A percentile compares a stretch with the other conserved stretches of the same genome.
Conservation (phyloP, 2,797 vertebrate genomes). For the Esox lucius region DNA sequence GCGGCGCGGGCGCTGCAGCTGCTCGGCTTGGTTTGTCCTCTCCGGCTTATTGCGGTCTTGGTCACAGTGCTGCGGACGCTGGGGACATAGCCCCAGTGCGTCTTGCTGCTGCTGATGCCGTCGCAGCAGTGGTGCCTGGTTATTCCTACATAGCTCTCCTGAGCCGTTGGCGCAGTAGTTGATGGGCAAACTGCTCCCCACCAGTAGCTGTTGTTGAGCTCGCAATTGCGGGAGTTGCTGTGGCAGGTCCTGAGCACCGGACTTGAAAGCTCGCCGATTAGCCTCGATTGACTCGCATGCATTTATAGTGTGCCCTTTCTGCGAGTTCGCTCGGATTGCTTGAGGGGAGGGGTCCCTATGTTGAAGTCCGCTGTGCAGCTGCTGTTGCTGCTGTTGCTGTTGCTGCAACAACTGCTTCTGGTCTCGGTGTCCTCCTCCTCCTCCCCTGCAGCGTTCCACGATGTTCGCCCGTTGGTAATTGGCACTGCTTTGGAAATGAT, state of each 20-base stretch:
- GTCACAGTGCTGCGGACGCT: conserved; percentile 73
- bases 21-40: conserved; percentile 52
- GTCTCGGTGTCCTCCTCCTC: conserved; percentile 70
- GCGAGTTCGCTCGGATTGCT: conserved; percentile 70
- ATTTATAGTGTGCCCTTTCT: conserved; percentile 71
- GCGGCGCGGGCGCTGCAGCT: conserved; percentile 52
- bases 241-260: conserved; percentile 63
- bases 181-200: conserved; percentile 78
- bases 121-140: conserved; percentile 70
- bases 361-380: conserved; percentile 68
- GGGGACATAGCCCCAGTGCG: conserved; percentile 64
- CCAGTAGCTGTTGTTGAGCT: conserved; percentile 75
- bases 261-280: conserved; percentile 63
- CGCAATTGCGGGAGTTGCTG: conserved; percentile 72
- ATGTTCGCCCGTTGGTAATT: conserved; percentile 71
- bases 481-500: conserved; percentile 66
- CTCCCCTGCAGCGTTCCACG: conserved; percentile 73
- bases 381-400: conserved; percentile 56
- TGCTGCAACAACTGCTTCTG: conserved; percentile 75
- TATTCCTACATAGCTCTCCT: conserved; percentile 73
- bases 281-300: conserved; percentile 65
- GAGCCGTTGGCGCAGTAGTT: conserved; percentile 78
- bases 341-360: conserved; percentile 76
- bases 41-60: conserved; percentile 66
- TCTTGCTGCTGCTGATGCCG: conserved; percentile 63